Conservation (phyloP, 1,140 invertebrate genomes). For the Drosophila asahinai region DNA sequence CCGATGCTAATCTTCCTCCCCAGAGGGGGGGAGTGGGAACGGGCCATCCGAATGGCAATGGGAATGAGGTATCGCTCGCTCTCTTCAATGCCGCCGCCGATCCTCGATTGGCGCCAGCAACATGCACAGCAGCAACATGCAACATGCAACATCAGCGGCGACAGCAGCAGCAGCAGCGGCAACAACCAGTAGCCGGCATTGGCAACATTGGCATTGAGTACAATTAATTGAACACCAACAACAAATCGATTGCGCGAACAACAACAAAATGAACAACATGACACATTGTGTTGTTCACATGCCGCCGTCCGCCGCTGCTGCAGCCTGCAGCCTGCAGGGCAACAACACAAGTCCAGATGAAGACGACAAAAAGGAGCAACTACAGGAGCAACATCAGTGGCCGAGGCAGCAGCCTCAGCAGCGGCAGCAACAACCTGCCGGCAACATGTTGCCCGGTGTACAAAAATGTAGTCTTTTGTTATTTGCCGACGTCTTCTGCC, state of each 20-base stretch:
- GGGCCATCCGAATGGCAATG: neutral
- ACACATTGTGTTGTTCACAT: constrained; percentile 78
- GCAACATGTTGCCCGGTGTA: constrained; percentile 78
- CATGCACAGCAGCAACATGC: constrained; percentile 35
- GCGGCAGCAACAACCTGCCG: constrained; percentile 51
- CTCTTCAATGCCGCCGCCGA: constrained; percentile 55
- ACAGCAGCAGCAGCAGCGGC: constrained; percentile 1
- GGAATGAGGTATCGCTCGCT: constrained; percentile 15
- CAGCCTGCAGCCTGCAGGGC: constrained; percentile 23
- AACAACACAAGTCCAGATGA: constrained; percentile 64
- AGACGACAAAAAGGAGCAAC: constrained; percentile 72
- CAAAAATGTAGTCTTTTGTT: constrained; percentile 56
- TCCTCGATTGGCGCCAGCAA: constrained; percentile 61
- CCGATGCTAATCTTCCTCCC: constrained; percentile 62
- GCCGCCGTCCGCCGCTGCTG: constrained; percentile 56
- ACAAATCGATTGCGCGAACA: constrained; percentile 82
- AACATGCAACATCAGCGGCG: constrained; percentile 29
- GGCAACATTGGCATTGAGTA: constrained; percentile 59
- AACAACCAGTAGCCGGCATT: constrained; percentile 53
- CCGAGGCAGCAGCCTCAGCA: constrained; percentile 7
- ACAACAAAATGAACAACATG: constrained; percentile 65
- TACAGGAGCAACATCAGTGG: constrained; percentile 27
- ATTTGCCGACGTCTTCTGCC: constrained; percentile 61
- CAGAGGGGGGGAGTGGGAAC: neutral
- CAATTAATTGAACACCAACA: constrained; percentile 83